Percentiles rank a stretch among this genome's conserved stretches.
phyloP scores from a whole-genome alignment of 2,797 vertebrate genomes.

The Siniperca obscura region DNA sequence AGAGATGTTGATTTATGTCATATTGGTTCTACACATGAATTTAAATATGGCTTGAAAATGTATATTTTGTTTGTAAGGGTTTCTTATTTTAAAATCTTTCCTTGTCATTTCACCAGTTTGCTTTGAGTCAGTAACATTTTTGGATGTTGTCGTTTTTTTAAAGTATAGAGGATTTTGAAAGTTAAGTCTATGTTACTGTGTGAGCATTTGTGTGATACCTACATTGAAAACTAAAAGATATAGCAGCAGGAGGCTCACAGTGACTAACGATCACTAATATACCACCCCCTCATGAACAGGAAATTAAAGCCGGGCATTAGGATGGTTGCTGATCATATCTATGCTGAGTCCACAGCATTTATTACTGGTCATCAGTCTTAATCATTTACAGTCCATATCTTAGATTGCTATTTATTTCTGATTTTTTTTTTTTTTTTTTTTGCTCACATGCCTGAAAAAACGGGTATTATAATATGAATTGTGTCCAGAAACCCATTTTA shows the following conservation, averaged over 20 bases:
- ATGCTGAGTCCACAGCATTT: constrained; percentile 38
- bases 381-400: constrained; percentile 18
- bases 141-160: neutral
- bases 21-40: neutral
- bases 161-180: neutral
- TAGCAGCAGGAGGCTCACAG: neutral
- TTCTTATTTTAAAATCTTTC: neutral
- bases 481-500: constrained; percentile 6
- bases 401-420: constrained; percentile 10
- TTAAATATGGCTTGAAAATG: constrained; percentile 7
- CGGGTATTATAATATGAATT: neutral
- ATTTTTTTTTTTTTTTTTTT: neutral
- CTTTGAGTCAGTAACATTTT: neutral
- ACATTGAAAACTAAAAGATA: neutral
- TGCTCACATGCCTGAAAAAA: neutral
- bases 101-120: neutral
- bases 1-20: neutral
- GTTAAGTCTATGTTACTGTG: neutral
- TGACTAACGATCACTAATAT: constrained; percentile 57
- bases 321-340: constrained; percentile 61
- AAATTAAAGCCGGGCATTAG: constrained; percentile 75
- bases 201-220: neutral
- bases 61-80: neutral
- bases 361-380: constrained; percentile 70
- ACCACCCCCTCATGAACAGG: constrained; percentile 60